Percentiles rank a stretch among this genome's conserved stretches.
These are phyloP conservation scores for Andrena cerasifolii DNA, from an alignment of 1,140 invertebrate species.

Conservation along the genomic window DNA sequence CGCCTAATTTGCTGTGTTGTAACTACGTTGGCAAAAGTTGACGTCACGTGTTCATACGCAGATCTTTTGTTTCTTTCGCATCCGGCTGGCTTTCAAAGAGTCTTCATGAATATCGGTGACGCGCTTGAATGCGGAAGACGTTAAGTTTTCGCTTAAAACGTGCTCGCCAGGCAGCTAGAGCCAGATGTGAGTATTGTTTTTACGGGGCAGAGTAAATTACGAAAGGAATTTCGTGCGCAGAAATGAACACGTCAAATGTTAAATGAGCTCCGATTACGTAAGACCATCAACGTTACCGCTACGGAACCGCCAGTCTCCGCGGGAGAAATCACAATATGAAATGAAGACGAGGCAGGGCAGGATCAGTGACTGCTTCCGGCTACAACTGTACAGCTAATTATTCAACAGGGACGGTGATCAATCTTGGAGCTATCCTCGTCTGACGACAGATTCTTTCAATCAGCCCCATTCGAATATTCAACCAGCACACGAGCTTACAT, in stretches of 20 bases:
- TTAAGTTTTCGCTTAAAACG: background rate
- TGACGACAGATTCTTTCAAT: constrained; percentile 3
- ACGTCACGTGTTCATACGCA: too few species aligned
- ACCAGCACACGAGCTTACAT: background rate
- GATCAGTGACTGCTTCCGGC: constrained; percentile 5
- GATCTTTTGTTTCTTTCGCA: background rate
- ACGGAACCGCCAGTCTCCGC: background rate
- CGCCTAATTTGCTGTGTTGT: too few species aligned
- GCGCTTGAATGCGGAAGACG: constrained; percentile 29
- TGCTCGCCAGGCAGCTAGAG: background rate
- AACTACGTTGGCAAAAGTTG: too few species aligned
- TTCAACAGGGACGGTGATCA: background rate
- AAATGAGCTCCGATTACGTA: constrained; percentile 8
- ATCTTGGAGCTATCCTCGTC: background rate
- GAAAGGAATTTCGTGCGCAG: constrained; percentile 19
- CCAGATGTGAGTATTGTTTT: background rate
- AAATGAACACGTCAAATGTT: constrained; percentile 9
- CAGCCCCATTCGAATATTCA: constrained; percentile 3
- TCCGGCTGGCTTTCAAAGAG: background rate
- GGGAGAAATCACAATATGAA: constrained; percentile 8
- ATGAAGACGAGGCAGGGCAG: background rate
- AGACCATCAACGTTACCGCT: background rate
- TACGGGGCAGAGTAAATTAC: constrained; percentile 40
- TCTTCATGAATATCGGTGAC: constrained; percentile 17
- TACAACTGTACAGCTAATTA: constrained; percentile 25